Percentiles rank a stretch among this genome's conserved stretches.
phyloP scores from a whole-genome alignment of 2,888 invertebrate genomes.

The Rhingia campestris region DNA sequence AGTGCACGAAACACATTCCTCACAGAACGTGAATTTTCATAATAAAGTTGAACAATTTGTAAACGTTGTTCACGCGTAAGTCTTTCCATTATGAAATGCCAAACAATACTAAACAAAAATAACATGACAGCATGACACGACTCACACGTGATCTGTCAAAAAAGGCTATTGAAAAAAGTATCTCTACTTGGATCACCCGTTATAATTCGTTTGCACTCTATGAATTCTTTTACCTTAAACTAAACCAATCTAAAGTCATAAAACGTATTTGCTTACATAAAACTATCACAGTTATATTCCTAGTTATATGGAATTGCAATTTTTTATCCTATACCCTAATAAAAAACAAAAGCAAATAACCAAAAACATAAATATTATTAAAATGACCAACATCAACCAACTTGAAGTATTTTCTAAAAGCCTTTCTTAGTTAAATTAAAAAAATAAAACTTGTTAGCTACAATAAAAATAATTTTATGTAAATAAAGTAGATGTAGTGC shows the following conservation, averaged over 20 bases:
- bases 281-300: constrained; percentile 14
- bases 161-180: too few relatives aligned
- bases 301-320: constrained; percentile 17
- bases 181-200: too few relatives aligned
- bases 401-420: neutral
- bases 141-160: too few relatives aligned
- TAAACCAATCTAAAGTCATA: neutral
- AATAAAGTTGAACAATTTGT: too few relatives aligned
- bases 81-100: too few relatives aligned
- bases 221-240: neutral
- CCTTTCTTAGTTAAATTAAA: constrained; percentile 13
- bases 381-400: constrained; percentile 33
- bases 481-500: constrained; percentile 4
- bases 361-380: neutral
- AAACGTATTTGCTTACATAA: neutral
- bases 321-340: neutral
- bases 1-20: too few relatives aligned
- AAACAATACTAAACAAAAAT: too few relatives aligned
- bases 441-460: constrained; percentile 9
- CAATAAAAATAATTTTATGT: constrained; percentile 23
- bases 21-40: too few relatives aligned
- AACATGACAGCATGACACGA: too few relatives aligned
- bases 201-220: neutral
- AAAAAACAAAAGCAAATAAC: neutral
- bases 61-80: too few relatives aligned